Evolutionary conservation across 2,888 invertebrate species (phyloP), one percentile per base, ranked within the genome.

Genomic region (Nephrotoma flavescens): DNA sequence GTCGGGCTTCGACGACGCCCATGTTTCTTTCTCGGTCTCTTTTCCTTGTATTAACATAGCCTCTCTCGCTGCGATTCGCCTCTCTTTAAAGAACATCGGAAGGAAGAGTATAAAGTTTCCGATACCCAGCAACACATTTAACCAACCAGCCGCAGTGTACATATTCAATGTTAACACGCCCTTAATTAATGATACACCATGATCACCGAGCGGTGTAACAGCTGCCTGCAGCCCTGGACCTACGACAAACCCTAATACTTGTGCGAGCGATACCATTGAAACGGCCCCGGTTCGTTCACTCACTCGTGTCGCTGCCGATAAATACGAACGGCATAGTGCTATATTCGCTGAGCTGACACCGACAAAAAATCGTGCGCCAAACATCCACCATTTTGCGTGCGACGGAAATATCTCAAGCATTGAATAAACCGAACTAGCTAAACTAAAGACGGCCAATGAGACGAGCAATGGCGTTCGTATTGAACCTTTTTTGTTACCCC

Each of bases 121-220:
- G 6, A 95, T 89, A 12, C 96, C 95, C 89, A 97, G 93, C 41
- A 95, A 88, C 2, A 95, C 96, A 91, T 97, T 97, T 89, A 96
- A 94, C 97, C 97, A 97, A 5, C 96, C 97, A 3, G 96, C 94
- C 9, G 96, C 96, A 0, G 97, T 97, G 92, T 96, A 97, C 97
- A 97, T 97, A 91, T 97, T 96, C 84, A 97, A 92, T 85, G 94
- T 93, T 84, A 96, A 90, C 83, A 90, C 90, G 7, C 94, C 92
- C 87, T 91, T 90, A n/a, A 93, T 90, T 45, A 94, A 88, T 88
- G 91, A 90, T 86, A 92, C 91, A 0, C 96, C 96, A 19, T 94
- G 92, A 86, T 94, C 93, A 0, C 96, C 96, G 47, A 97, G 92
- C 4, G 96, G 96, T 12, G 96, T 96, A 0, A 96, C 96, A 2